Evolutionary conservation across 2,113 vertebrate genomes (phyloP).

Genomic region (Empidonax alnorum): DNA sequence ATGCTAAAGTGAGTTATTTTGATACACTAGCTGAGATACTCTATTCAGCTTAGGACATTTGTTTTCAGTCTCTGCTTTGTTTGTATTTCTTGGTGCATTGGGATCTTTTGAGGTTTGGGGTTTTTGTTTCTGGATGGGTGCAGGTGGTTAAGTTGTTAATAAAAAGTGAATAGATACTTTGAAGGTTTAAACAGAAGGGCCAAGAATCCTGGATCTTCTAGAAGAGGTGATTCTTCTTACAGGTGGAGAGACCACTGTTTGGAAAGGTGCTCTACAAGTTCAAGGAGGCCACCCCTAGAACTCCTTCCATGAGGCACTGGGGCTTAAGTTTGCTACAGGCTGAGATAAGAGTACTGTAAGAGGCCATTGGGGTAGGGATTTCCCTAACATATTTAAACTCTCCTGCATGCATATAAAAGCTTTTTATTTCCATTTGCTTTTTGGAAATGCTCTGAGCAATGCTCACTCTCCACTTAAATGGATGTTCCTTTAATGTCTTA

Average conservation of each 20-base stretch:
- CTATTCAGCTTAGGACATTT: not conserved
- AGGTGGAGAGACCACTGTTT: not conserved
- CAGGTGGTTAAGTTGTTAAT: not conserved
- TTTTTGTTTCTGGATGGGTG: not conserved
- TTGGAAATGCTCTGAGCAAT: not conserved
- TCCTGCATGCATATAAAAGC: not conserved
- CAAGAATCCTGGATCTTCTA: not conserved
- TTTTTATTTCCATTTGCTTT: not conserved
- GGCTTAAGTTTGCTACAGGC: not conserved
- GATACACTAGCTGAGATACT: not conserved
- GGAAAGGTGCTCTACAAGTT: not conserved
- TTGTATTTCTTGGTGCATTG: not conserved
- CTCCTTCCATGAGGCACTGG: not conserved
- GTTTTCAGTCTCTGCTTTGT: not conserved
- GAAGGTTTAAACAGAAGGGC: not conserved
- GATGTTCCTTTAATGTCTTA: not conserved
- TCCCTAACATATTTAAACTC: not conserved
- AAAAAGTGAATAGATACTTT: rapidly evolving
- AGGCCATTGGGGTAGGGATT: not conserved
- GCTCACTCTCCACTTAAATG: not conserved
- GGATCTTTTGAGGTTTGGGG: not conserved
- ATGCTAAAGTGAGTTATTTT: not conserved
- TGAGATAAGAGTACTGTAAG: not conserved
- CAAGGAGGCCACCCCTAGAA: not conserved
- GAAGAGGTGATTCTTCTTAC: not conserved